Conservation (phyloP, 2,113 vertebrate species). For the Nesogale talazaci region DNA sequence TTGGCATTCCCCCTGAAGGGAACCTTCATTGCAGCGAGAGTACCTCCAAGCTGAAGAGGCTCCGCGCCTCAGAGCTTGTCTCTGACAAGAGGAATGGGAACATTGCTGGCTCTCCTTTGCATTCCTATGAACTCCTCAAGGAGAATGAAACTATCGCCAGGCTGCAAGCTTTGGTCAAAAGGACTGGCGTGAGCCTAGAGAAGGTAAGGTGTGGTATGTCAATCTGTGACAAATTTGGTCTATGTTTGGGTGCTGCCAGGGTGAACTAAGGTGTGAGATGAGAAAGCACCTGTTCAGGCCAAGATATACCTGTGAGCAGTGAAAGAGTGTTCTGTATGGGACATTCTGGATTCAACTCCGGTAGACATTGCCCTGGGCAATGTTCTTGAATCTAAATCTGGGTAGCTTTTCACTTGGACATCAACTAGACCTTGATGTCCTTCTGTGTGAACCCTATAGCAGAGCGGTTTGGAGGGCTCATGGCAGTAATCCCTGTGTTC, state of each 20-base stretch:
- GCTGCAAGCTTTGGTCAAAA: constrained; percentile 97
- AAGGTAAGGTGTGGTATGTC: constrained; percentile 88
- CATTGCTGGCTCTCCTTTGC: constrained; percentile 92
- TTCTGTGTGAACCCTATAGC: too few relatives aligned
- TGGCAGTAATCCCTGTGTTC: neutral
- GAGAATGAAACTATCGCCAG: constrained; percentile 97
- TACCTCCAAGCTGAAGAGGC: constrained; percentile 90
- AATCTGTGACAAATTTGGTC: constrained; percentile 30
- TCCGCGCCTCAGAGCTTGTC: constrained; percentile 91
- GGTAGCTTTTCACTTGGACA: neutral
- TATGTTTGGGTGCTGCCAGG: constrained; percentile 7
- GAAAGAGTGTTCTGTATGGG: neutral
- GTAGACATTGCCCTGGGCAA: neutral
- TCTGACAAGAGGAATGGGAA: constrained; percentile 98
- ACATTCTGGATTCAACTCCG: constrained; percentile 5
- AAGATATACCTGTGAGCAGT: neutral
- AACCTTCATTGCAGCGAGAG: constrained; percentile 92
- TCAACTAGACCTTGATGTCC: neutral
- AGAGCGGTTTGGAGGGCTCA: too few relatives aligned
- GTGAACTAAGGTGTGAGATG: neutral
- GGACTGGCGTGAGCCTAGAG: constrained; percentile 96
- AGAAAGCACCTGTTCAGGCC: constrained; percentile 19
- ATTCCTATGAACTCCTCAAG: constrained; percentile 94
- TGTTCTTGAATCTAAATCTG: constrained; percentile 31
- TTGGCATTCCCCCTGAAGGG: constrained; percentile 95